Conservation (phyloP, 1,140 invertebrate species). For the Telenomus remus region DNA sequence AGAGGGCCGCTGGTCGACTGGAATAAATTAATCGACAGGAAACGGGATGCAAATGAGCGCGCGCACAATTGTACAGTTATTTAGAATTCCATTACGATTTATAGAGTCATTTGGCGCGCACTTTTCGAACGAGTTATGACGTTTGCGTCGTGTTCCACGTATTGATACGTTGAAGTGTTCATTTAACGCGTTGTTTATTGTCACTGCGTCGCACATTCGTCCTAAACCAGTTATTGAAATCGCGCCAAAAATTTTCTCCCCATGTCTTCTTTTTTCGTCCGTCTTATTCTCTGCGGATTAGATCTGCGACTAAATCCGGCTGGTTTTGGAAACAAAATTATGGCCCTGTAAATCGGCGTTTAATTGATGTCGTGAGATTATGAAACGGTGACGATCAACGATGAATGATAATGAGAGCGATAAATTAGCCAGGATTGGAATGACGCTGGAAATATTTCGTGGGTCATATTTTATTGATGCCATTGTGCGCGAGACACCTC, state of each 20-base stretch:
- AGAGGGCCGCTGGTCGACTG: conserved; percentile 25
- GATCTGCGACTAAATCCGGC: conserved; percentile 20
- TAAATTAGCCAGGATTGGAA: conserved; percentile 29
- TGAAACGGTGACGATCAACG: conserved; percentile 48
- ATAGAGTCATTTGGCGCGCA: conserved; percentile 39
- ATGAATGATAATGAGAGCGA: conserved; percentile 43
- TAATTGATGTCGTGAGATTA: conserved; percentile 53
- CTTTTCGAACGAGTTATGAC: conserved; percentile 41
- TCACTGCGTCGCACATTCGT: conserved; percentile 26
- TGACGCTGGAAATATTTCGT: conserved; percentile 32
- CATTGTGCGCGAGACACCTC: conserved; percentile 10
- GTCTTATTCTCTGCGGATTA: conserved; percentile 17
- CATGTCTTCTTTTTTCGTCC: neutral
- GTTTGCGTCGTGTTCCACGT: conserved; percentile 17
- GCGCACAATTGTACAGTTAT: conserved; percentile 45
- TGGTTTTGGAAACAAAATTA: conserved; percentile 41
- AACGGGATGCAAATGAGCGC: conserved; percentile 54
- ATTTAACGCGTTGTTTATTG: conserved; percentile 47
- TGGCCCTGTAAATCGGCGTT: conserved; percentile 49
- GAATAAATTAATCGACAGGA: conserved; percentile 57
- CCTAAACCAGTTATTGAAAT: conserved; percentile 50
- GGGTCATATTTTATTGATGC: conserved; percentile 15
- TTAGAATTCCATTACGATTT: conserved; percentile 45
- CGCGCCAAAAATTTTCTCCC: neutral
- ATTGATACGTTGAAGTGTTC: conserved; percentile 48